Evolutionary conservation across 2,888 invertebrate genomes (phyloP), one percentile per base, ranked within the genome.

Genomic region (Dusona sp.): DNA sequence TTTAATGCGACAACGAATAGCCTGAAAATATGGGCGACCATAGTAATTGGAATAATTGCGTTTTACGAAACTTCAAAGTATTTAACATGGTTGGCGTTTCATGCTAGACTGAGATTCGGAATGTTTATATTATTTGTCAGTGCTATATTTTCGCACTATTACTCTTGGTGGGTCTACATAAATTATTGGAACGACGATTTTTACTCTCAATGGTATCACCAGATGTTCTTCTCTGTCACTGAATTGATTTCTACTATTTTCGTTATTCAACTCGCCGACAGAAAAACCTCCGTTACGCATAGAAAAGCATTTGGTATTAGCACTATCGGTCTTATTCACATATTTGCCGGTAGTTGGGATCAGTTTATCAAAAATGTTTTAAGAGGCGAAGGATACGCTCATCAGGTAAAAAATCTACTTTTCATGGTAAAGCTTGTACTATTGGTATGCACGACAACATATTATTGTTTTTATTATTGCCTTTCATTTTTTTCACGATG

Each of bases 151-250:
- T 96, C 96, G 4, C 96, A 96, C 90, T 97, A 96, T 90, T 97
- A 96, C 90, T 95, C 96, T 1, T 96, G 96, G 96, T 97, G 96
- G 97, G 95, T 95, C 73, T 96, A 96, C 89, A 95, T 96, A 86
- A 96, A 96, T 93, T 97, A 96, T 91, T 96, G 96, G 95, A 97
- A 97, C 90, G 97, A 97, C 88, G 96, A 96, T 88, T 97, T 96
- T 91, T 96, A 96, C 92, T 95, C 95, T 42, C 96, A 96, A 91
- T 97, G 96, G 96, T 96, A 96, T 91, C 96, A 97, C 93, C 97
- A 97, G 91, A 92, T 96, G 88, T 96, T 96, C 92, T 95, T 94
- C 51, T 92, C 95, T 91, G 87, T 96, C 64, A 96, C 96, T 13
- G 97, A 97, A 94, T 90, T 96, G 33, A 92, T 96, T 88, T 96